A percentile compares a stretch with the other conserved stretches of the same genome.
Evolutionary conservation across 1,140 invertebrate genomes (phyloP).

Genomic region (Andrena cerasifolii): DNA sequence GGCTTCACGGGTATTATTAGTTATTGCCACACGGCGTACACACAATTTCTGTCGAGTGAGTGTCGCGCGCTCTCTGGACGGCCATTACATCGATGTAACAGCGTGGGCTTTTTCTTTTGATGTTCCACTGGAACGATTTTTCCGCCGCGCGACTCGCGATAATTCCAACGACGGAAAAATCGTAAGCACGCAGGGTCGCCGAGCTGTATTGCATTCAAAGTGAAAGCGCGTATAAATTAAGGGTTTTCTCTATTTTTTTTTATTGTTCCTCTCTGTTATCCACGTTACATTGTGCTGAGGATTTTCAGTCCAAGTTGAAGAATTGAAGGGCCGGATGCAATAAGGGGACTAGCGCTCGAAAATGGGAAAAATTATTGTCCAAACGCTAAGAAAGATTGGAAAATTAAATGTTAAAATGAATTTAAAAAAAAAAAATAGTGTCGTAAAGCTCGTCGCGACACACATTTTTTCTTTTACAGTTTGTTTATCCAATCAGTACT

Average conservation of each 20-base stretch:
- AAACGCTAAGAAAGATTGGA: too few species aligned
- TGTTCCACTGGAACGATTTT: neutral
- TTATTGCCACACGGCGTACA: conserved; percentile 45
- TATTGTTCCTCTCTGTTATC: neutral
- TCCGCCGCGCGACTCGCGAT: neutral
- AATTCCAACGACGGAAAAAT: neutral
- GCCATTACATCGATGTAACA: neutral
- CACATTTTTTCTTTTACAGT: too few species aligned
- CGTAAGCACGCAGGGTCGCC: neutral
- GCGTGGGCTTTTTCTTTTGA: neutral
- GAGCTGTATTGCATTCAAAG: neutral
- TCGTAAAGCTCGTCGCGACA: too few species aligned
- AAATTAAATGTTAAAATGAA: too few species aligned
- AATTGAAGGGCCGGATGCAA: too few species aligned
- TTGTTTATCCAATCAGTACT: too few species aligned
- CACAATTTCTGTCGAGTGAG: conserved; percentile 17
- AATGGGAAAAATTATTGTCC: too few species aligned
- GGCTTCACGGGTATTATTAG: conserved; percentile 62
- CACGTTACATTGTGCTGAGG: too few species aligned
- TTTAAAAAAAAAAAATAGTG: too few species aligned
- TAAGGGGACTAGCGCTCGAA: too few species aligned
- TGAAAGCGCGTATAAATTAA: neutral
- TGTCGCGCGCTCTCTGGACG: neutral
- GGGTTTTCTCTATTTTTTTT: neutral
- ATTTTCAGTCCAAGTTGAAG: too few species aligned